phyloP scores from a whole-genome alignment of 2,797 vertebrate genomes.

The Typhlichthys subterraneus region DNA sequence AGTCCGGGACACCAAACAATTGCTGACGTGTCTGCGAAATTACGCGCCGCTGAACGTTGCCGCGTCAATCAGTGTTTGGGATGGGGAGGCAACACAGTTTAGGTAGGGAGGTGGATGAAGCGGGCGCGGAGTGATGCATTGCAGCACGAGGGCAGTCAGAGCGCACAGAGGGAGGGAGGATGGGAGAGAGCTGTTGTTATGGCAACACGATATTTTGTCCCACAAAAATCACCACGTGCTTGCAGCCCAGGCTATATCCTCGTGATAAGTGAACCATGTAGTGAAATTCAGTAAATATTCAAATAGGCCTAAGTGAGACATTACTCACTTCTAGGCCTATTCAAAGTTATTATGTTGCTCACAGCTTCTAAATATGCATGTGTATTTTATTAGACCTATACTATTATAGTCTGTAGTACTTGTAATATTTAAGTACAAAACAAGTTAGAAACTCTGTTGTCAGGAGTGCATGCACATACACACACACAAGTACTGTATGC shows the following conservation, averaged over 20 bases:
- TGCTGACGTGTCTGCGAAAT: slow-evolving; percentile 22
- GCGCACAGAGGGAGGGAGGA: slow-evolving; percentile 31
- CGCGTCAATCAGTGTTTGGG: slow-evolving; percentile 41
- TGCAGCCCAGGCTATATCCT: not conserved
- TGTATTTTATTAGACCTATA: no score
- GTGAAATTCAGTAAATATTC: no score
- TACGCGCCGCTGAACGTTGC: slow-evolving; percentile 35
- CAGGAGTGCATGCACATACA: no score
- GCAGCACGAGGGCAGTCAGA: slow-evolving; percentile 48
- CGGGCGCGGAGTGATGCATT: slow-evolving; percentile 57
- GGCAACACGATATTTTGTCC: slow-evolving; percentile 45
- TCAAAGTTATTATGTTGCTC: no score
- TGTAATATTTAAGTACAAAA: no score
- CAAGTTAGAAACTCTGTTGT: not conserved
- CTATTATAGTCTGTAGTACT: no score
- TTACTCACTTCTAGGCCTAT: no score
- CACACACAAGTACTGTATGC: no score
- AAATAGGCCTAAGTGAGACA: no score
- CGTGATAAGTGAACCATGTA: no score
- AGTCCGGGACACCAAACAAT: not conserved
- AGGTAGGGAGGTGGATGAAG: slow-evolving; percentile 31
- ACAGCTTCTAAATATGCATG: no score
- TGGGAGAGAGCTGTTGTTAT: slow-evolving; percentile 53
- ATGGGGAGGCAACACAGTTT: slow-evolving; percentile 24
- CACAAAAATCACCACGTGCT: slow-evolving; percentile 37